Evolutionary conservation across 2,888 invertebrate genomes (phyloP).

Genomic region (Nymphalis polychloros): DNA sequence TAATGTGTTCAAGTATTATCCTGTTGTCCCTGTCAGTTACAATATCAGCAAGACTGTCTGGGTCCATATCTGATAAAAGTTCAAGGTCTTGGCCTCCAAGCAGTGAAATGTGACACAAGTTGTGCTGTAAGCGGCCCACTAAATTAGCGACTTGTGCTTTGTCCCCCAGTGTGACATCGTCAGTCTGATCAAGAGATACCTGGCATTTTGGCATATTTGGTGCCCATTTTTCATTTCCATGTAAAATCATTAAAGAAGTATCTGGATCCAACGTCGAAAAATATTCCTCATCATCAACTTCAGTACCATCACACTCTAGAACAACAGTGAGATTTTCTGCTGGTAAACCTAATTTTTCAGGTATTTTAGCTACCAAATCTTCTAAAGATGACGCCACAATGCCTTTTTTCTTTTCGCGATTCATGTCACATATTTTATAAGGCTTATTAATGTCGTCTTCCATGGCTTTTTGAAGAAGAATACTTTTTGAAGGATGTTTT

Average conservation of each 20-base stretch:
- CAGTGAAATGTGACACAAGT: conserved; percentile 91
- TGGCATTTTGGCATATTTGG: conserved; percentile 84
- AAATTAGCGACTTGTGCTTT: conserved; percentile 85
- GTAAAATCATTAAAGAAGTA: conserved; percentile 91
- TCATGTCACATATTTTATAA: conserved; percentile 90
- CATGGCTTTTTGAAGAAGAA: conserved; percentile 57
- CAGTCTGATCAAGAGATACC: conserved; percentile 82
- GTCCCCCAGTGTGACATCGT: conserved; percentile 77
- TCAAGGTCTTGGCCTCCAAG: conserved; percentile 92
- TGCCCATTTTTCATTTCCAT: conserved; percentile 89
- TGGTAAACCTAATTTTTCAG: conserved; percentile 86
- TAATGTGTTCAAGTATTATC: conserved; percentile 89
- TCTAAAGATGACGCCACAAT: conserved; percentile 90
- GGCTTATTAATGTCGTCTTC: conserved; percentile 84
- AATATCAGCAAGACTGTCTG: conserved; percentile 92
- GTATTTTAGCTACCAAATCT: conserved; percentile 88
- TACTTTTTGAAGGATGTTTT: background rate
- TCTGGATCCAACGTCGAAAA: conserved; percentile 94
- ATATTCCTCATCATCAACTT: conserved; percentile 97
- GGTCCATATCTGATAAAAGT: conserved; percentile 93
- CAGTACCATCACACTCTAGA: conserved; percentile 95
- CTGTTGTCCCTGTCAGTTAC: conserved; percentile 87
- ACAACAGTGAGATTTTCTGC: conserved; percentile 88
- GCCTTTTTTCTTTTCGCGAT: conserved; percentile 90
- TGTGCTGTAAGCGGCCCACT: conserved; percentile 89